phyloP scores from a whole-genome alignment of 2,797 vertebrate species.

The Catostomus latipinnis region DNA sequence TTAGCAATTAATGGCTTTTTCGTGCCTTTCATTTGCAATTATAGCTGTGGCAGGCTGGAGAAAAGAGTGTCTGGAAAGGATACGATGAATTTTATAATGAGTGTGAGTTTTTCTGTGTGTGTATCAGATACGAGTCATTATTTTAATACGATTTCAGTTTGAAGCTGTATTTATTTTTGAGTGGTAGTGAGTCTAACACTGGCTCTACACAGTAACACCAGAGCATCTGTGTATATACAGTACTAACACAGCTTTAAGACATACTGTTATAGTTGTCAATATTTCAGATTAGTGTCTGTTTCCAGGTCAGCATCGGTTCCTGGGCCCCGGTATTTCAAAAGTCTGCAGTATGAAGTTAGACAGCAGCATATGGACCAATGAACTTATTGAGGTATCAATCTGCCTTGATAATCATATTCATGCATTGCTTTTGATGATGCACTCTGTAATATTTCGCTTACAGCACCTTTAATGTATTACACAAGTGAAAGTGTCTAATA shows the following conservation, averaged over 20 bases:
- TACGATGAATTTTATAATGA: conserved; percentile 71
- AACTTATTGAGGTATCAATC: conserved; percentile 89
- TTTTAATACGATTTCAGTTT: conserved; percentile 48
- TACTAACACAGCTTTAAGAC: background rate
- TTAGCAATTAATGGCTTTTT: conserved; percentile 81
- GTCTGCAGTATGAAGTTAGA: conserved; percentile 95
- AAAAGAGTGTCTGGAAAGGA: conserved; percentile 67
- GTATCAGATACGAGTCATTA: conserved; percentile 7
- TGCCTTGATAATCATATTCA: background rate
- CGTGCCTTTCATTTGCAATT: conserved; percentile 80
- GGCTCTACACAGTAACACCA: background rate
- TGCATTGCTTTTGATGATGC: background rate
- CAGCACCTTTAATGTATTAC: no score
- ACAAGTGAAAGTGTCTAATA: no score
- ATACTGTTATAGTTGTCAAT: background rate
- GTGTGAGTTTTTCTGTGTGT: conserved; percentile 66
- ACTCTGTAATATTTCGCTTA: no score
- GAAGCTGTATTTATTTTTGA: conserved; percentile 57
- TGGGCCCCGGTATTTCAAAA: conserved; percentile 92
- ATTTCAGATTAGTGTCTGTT: background rate
- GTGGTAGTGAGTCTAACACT: background rate
- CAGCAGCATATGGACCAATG: conserved; percentile 94
- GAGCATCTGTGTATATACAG: background rate
- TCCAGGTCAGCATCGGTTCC: conserved; percentile 90
- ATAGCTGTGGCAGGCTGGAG: conserved; percentile 71